A percentile compares a stretch with the other conserved stretches of the same genome.
Evolutionary conservation across 2,888 invertebrate species (phyloP).

Genomic region (Ectropis crepuscularia): DNA sequence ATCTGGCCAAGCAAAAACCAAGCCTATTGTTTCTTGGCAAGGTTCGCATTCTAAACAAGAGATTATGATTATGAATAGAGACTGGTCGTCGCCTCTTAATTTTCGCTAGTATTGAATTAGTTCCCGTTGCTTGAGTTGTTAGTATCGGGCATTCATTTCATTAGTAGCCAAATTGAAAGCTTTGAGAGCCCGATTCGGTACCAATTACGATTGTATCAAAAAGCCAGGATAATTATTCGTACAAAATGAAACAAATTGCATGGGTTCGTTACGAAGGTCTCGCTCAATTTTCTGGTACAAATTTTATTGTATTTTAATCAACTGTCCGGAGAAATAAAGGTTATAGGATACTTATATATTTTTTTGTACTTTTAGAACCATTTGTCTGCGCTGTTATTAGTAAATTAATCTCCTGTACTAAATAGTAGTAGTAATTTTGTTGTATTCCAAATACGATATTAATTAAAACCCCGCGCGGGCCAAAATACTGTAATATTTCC

Average conservation of each 20-base stretch:
- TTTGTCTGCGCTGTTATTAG: no score
- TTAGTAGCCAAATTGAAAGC: conserved; percentile 23
- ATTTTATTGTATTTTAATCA: no score
- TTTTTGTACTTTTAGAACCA: no score
- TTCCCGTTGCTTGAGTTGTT: conserved; percentile 12
- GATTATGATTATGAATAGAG: conserved; percentile 41
- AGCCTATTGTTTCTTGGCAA: background rate
- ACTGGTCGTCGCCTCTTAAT: conserved; percentile 56
- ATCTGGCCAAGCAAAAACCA: conserved; percentile 26
- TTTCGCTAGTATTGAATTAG: conserved; percentile 40
- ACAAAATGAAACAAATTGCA: conserved; percentile 8
- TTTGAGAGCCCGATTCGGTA: conserved; percentile 15
- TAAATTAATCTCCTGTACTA: no score
- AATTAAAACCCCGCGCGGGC: no score
- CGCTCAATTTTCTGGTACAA: no score
- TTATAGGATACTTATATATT: no score
- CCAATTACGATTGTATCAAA: conserved; percentile 13
- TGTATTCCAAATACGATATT: no score
- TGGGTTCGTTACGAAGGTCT: no score
- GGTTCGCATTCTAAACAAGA: background rate
- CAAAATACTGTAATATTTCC: no score
- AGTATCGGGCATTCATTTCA: conserved; percentile 10
- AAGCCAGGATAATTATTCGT: conserved; percentile 9
- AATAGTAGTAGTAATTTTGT: no score
- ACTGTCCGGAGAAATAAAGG: no score